A percentile compares a stretch with the other conserved stretches of the same genome.
phyloP scores from a whole-genome alignment of 2,113 vertebrate species.

The Abramis brama region DNA sequence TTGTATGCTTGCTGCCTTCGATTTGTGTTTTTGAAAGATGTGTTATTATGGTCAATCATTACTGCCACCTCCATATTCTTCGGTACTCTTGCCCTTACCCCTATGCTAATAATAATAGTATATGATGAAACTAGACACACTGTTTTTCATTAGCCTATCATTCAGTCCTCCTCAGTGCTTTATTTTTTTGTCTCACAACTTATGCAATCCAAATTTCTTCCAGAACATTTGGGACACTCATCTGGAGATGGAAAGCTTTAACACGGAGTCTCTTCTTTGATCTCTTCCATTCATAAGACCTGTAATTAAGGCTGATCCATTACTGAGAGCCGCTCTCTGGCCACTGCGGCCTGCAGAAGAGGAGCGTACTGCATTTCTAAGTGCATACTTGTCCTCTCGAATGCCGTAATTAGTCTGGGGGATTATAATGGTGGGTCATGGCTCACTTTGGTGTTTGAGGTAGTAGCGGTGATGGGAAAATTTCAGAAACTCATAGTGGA shows the following conservation, averaged over 20 bases:
- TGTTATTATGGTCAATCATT: background rate
- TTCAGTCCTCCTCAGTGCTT: background rate
- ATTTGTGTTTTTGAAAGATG: background rate
- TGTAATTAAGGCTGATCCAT: constrained; percentile 55
- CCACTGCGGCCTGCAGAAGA: background rate
- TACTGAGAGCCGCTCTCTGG: constrained; percentile 49
- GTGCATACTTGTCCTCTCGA: constrained; percentile 51
- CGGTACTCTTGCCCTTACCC: background rate
- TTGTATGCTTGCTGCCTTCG: background rate
- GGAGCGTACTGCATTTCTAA: constrained; percentile 13
- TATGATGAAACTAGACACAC: background rate
- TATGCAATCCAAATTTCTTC: background rate
- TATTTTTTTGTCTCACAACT: constrained; percentile 6
- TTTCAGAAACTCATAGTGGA: constrained; percentile 35
- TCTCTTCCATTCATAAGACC: constrained; percentile 53
- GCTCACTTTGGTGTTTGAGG: constrained; percentile 52
- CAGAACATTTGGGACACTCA: constrained; percentile 18
- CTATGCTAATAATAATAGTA: background rate
- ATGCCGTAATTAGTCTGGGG: constrained; percentile 50
- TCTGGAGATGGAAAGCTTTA: constrained; percentile 48
- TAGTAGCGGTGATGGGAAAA: constrained; percentile 52
- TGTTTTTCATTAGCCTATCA: background rate
- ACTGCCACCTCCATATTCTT: background rate
- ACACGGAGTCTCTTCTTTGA: constrained; percentile 63
- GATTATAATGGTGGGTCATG: constrained; percentile 61